Percentiles rank a stretch among this genome's conserved stretches.
Evolutionary conservation across 1,140 invertebrate genomes (phyloP).

Genomic region (Scaptodrosophila lebanonensis): DNA sequence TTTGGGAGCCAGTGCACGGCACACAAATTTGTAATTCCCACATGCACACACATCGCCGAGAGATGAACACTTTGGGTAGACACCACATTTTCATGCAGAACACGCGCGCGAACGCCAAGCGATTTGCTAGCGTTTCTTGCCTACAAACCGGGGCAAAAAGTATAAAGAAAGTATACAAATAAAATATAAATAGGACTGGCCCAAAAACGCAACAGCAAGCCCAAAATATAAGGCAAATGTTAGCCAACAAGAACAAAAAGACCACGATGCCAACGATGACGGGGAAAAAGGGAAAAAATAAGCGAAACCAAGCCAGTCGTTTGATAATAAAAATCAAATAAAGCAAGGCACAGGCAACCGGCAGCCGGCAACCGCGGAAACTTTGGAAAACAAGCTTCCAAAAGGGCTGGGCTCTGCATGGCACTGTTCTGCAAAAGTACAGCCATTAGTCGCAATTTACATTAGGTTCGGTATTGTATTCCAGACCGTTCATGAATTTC

Average conservation of each 20-base stretch:
- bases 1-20: constrained; percentile 12
- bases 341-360: constrained; percentile 38
- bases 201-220: too few relatives aligned
- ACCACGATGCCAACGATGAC: constrained; percentile 34
- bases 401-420: too few relatives aligned
- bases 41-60: constrained; percentile 4
- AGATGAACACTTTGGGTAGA: constrained; percentile 18
- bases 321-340: constrained; percentile 69
- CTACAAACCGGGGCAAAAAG: constrained; percentile 36
- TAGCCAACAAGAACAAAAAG: constrained; percentile 48
- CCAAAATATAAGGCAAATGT: too few relatives aligned
- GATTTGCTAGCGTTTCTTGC: constrained; percentile 58
- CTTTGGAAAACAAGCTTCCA: too few relatives aligned
- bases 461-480: too few relatives aligned
- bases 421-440: too few relatives aligned
- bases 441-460: too few relatives aligned
- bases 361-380: constrained; percentile 6
- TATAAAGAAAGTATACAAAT: constrained; percentile 43
- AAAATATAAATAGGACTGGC: constrained; percentile 16
- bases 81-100: constrained; percentile 63
- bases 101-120: constrained; percentile 54
- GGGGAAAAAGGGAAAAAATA: constrained; percentile 21
- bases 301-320: constrained; percentile 33
- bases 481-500: too few relatives aligned
- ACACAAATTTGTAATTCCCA: constrained; percentile 55